phyloP scores from a whole-genome alignment of 2,888 invertebrate species.

The Chironomus riparius region DNA sequence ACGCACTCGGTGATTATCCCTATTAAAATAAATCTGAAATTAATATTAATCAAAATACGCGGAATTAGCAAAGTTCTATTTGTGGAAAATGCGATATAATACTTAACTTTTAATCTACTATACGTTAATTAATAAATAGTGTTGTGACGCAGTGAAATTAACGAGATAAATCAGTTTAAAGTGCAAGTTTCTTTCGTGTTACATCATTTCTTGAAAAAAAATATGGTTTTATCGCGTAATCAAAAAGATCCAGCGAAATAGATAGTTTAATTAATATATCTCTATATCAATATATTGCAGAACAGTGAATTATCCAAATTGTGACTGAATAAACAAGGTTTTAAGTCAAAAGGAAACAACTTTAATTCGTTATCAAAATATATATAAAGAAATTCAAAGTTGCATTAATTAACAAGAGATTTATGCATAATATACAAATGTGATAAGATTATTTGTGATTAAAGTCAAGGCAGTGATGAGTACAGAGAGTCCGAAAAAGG shows the following conservation, averaged over 20 bases:
- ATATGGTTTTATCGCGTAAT: background rate
- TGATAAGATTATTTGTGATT: conserved; percentile 12
- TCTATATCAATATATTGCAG: background rate
- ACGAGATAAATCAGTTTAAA: too few species aligned
- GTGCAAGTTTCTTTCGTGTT: background rate
- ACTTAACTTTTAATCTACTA: too few species aligned
- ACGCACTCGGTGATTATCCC: too few species aligned
- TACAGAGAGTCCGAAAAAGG: conserved; percentile 16
- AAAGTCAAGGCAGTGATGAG: background rate
- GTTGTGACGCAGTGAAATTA: too few species aligned
- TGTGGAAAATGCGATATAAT: too few species aligned
- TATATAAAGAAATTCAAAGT: background rate
- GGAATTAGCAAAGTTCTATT: too few species aligned
- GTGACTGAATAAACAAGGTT: background rate
- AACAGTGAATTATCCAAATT: background rate
- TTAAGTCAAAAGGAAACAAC: background rate
- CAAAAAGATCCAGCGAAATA: background rate
- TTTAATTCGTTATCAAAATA: background rate
- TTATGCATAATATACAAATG: background rate
- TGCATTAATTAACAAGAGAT: background rate
- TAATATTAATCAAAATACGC: too few species aligned
- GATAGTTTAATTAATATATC: background rate
- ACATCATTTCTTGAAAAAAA: background rate
- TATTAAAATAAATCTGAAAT: too few species aligned
- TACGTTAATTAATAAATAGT: too few species aligned